phyloP scores from a whole-genome alignment of 2,113 vertebrate species.

The Asarcornis scutulata region DNA sequence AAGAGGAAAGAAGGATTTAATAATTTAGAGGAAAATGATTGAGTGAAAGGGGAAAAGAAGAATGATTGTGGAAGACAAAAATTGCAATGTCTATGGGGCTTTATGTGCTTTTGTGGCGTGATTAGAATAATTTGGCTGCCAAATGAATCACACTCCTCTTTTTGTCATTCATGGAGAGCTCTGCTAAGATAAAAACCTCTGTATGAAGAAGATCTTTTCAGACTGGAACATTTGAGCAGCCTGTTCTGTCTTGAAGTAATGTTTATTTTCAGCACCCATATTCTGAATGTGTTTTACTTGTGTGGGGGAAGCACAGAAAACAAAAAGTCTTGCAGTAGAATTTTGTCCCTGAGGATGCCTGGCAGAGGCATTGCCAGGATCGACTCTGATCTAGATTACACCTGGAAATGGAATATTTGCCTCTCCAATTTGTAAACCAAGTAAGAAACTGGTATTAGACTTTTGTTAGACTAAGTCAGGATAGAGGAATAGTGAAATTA shows the following conservation, averaged over 20 bases:
- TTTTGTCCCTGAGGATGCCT: background rate
- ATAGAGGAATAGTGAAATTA: background rate
- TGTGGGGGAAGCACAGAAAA: constrained; percentile 34
- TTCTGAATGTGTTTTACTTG: background rate
- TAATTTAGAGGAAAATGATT: constrained; percentile 51
- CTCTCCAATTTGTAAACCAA: background rate
- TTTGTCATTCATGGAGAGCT: constrained; percentile 20
- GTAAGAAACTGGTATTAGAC: background rate
- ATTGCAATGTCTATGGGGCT: constrained; percentile 50
- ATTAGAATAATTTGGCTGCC: constrained; percentile 75
- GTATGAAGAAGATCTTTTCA: background rate
- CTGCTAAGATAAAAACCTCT: background rate
- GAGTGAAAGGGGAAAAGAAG: constrained; percentile 42
- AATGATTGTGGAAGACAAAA: constrained; percentile 1
- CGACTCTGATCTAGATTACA: background rate
- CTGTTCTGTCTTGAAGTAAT: constrained; percentile 31
- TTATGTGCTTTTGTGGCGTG: constrained; percentile 60
- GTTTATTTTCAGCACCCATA: constrained; percentile 44
- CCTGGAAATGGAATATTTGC: background rate
- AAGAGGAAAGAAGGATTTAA: constrained; percentile 47
- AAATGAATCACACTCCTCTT: constrained; percentile 64
- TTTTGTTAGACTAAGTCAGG: background rate
- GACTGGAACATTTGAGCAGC: constrained; percentile 21
- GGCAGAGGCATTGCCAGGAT: background rate
- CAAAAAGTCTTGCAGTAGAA: background rate